These are phyloP conservation scores for Chiloscyllium punctatum DNA, from an alignment of 2,797 vertebrate species.

Conservation along the genomic window DNA sequence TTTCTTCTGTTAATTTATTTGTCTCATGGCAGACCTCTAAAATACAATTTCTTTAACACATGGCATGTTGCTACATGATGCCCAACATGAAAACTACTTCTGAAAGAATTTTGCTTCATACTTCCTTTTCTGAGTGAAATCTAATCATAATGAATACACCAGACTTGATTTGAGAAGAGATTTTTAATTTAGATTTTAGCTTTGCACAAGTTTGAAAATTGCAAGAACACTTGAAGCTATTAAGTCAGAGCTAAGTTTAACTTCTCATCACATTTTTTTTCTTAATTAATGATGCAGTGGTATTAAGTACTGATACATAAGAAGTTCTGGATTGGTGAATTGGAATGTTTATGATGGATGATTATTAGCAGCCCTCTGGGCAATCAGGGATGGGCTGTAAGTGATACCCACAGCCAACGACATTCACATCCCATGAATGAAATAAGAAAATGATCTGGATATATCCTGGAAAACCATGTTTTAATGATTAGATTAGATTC, in stretches of 20 bases:
- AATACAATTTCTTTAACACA: neutral
- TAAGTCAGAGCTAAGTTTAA: neutral
- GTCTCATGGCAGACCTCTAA: neutral
- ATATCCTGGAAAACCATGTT: neutral
- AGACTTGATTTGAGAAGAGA: neutral
- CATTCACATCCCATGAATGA: too few relatives aligned
- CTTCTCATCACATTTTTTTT: neutral
- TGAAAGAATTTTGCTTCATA: neutral
- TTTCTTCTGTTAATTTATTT: neutral
- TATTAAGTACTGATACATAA: neutral
- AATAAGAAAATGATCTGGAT: neutral
- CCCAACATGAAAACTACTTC: neutral
- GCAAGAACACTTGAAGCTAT: neutral
- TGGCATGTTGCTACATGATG: neutral
- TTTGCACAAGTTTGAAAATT: neutral
- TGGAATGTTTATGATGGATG: neutral
- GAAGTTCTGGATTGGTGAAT: neutral
- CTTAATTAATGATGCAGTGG: neutral
- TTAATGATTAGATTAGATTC: neutral
- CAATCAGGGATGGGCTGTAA: too few relatives aligned
- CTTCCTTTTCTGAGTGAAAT: neutral
- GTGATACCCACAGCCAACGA: too few relatives aligned
- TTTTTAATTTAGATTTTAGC: neutral
- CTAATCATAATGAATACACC: neutral
- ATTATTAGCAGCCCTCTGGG: too few relatives aligned